Percentiles rank a stretch among this genome's conserved stretches.
Evolutionary conservation across 2,797 vertebrate genomes (phyloP).

Genomic region (Amblyopsis hoosieri): DNA sequence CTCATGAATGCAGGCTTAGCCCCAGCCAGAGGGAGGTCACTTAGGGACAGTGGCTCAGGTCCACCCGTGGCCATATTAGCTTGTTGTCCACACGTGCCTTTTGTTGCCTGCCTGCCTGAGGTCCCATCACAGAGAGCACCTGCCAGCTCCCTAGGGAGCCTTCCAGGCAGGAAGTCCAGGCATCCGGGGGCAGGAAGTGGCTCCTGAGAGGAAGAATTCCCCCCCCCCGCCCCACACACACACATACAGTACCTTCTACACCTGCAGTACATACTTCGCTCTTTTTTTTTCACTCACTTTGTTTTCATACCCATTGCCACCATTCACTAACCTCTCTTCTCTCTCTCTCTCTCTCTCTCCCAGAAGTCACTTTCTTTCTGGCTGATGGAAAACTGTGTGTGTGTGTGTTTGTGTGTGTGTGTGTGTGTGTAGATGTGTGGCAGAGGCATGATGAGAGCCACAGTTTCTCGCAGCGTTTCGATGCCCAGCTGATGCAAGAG

Average conservation of each 20-base stretch:
- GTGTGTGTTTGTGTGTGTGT: conserved; percentile 26
- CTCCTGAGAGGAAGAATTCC: conserved; percentile 50
- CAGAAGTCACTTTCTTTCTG: background rate
- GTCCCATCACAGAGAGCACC: conserved; percentile 3
- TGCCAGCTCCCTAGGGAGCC: conserved; percentile 1
- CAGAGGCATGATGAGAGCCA: conserved; percentile 73
- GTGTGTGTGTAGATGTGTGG: conserved; percentile 75
- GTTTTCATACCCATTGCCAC: too few species aligned
- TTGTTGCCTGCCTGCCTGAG: background rate
- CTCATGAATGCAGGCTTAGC: too few species aligned
- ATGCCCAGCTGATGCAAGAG: conserved; percentile 80
- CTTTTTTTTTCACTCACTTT: background rate
- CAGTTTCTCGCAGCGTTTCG: conserved; percentile 80
- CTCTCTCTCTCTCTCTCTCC: background rate
- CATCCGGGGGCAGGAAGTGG: conserved; percentile 33
- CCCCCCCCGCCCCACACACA: conserved; percentile 31
- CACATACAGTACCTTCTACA: conserved; percentile 24
- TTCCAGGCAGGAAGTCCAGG: conserved; percentile 32
- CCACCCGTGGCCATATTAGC: background rate
- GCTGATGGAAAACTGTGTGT: conserved; percentile 7
- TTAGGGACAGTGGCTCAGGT: background rate
- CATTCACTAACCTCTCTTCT: background rate
- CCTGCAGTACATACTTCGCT: conserved; percentile 36
- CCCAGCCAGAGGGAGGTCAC: background rate
- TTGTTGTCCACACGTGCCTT: background rate